Percentiles rank a stretch among this genome's conserved stretches.
Evolutionary conservation across 2,888 invertebrate species (phyloP).

Genomic region (Blastobasis lacticolella): DNA sequence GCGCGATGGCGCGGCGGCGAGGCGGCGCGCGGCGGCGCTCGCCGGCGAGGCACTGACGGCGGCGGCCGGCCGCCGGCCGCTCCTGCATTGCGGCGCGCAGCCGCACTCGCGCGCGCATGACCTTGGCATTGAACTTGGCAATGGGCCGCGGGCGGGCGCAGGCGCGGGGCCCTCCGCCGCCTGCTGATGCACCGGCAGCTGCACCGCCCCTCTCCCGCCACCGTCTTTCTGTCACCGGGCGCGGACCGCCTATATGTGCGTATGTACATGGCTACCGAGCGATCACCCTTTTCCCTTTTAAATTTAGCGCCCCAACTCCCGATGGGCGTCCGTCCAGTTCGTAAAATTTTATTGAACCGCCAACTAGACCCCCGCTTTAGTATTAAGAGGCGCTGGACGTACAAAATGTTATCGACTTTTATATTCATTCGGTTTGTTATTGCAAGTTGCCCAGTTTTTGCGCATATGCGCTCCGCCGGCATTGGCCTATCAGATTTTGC

Average conservation of each 20-base stretch:
- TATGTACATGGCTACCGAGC: slow-evolving; percentile 19
- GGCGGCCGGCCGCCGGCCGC: slow-evolving; percentile 56
- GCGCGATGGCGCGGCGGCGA: slow-evolving; percentile 19
- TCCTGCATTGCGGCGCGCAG: slow-evolving; percentile 81
- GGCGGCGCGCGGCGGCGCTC: slow-evolving; percentile 51
- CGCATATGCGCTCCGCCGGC: too few relatives aligned
- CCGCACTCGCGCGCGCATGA: slow-evolving; percentile 78
- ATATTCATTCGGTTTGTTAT: too few relatives aligned
- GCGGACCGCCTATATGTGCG: slow-evolving; percentile 21
- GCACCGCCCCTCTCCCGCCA: slow-evolving; percentile 56
- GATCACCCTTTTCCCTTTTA: slow-evolving; percentile 27
- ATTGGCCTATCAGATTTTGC: too few relatives aligned
- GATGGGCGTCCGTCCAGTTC: slow-evolving; percentile 6
- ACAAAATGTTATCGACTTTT: too few relatives aligned
- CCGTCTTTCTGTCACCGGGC: slow-evolving; percentile 44
- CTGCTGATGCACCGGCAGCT: slow-evolving; percentile 63
- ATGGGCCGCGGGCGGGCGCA: slow-evolving; percentile 51
- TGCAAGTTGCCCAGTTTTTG: too few relatives aligned
- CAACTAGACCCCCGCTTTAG: too few relatives aligned
- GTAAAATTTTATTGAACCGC: too few relatives aligned
- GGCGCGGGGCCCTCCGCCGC: slow-evolving; percentile 25
- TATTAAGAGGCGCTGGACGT: too few relatives aligned
- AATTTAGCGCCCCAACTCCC: slow-evolving; percentile 22
- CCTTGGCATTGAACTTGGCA: slow-evolving; percentile 90
- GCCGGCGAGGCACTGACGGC: slow-evolving; percentile 63